phyloP scores from a whole-genome alignment of 2,113 vertebrate species.

The Polypterus bichir region DNA sequence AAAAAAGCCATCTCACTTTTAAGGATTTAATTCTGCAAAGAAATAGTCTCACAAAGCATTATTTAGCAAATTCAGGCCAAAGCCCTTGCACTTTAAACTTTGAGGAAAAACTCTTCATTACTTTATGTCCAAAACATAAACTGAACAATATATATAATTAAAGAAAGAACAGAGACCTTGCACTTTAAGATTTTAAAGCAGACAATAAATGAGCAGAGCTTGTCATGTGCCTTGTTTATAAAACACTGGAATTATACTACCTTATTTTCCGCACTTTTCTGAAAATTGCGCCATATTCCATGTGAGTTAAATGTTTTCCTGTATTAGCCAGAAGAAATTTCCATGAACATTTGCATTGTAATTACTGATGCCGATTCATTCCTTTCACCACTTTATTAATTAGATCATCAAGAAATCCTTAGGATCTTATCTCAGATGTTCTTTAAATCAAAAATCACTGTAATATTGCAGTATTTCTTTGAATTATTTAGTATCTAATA shows the following conservation, averaged over 20 bases:
- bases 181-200: too few relatives aligned
- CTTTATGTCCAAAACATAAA: too few relatives aligned
- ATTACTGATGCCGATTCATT: constrained; percentile 7
- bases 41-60: too few relatives aligned
- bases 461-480: too few relatives aligned
- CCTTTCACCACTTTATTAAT: constrained; percentile 8
- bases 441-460: too few relatives aligned
- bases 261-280: background rate
- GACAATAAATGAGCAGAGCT: background rate
- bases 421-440: constrained; percentile 18
- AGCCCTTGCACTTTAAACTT: too few relatives aligned
- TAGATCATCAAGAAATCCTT: constrained; percentile 15
- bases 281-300: background rate
- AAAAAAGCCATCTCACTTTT: background rate
- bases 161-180: too few relatives aligned
- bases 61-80: too few relatives aligned
- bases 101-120: too few relatives aligned
- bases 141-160: too few relatives aligned
- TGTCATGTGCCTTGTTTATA: background rate
- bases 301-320: background rate
- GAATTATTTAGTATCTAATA: too few relatives aligned
- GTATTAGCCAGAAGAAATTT: constrained; percentile 7
- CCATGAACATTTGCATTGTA: constrained; percentile 5
- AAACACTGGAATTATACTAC: background rate
- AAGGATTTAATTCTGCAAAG: too few relatives aligned